A percentile compares a stretch with the other conserved stretches of the same genome.
phyloP scores from a whole-genome alignment of 1,140 invertebrate genomes.

The Nasonia longicornis region DNA sequence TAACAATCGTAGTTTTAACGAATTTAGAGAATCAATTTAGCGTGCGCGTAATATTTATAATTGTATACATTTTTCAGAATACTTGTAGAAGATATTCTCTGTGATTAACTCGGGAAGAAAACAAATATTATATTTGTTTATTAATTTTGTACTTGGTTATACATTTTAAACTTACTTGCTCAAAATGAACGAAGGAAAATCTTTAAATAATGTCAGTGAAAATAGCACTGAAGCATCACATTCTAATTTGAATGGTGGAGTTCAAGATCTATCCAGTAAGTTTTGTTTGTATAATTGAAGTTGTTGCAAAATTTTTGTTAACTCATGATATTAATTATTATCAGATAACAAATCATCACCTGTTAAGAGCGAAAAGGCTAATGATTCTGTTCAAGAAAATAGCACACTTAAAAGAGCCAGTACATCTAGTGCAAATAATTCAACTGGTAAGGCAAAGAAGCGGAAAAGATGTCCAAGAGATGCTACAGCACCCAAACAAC shows the following conservation, averaged over 20 bases:
- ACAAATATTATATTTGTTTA: background rate
- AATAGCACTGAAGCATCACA: slow-evolving; percentile 53
- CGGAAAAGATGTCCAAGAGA: slow-evolving; percentile 76
- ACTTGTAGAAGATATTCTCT: background rate
- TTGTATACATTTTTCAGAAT: background rate
- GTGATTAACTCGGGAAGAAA: background rate
- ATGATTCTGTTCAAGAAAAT: slow-evolving; percentile 54
- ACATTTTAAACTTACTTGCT: background rate
- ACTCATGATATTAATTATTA: background rate
- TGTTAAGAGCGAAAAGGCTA: slow-evolving; percentile 57
- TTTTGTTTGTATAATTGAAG: slow-evolving; percentile 1
- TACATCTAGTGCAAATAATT: slow-evolving; percentile 50
- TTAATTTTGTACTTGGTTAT: background rate
- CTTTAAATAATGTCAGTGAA: slow-evolving; percentile 50
- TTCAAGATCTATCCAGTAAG: slow-evolving; percentile 54
- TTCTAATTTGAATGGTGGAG: slow-evolving; percentile 55
- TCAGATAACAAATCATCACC: slow-evolving; percentile 52
- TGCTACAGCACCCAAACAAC: slow-evolving; percentile 78
- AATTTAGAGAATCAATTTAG: background rate
- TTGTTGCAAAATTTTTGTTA: slow-evolving; percentile 25
- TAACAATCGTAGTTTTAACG: background rate
- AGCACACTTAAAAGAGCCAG: slow-evolving; percentile 47
- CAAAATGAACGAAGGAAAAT: slow-evolving; percentile 53
- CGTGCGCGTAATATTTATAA: background rate
- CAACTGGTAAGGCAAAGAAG: slow-evolving; percentile 71